phyloP scores from a whole-genome alignment of 1,140 invertebrate genomes.

The Cephus cinctus region DNA sequence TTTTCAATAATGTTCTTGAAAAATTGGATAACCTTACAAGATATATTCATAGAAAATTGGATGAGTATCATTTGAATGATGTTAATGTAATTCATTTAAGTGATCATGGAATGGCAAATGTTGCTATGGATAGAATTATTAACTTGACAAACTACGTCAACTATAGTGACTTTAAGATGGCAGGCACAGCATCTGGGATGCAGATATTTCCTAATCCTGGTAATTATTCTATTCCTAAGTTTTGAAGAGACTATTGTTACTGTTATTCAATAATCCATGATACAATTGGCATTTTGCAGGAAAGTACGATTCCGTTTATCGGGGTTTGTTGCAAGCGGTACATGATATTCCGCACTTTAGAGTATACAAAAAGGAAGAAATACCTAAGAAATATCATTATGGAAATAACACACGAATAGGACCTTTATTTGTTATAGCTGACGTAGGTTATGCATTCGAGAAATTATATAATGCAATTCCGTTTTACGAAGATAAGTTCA shows the following conservation, averaged over 20 bases:
- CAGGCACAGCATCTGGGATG: conserved; percentile 52
- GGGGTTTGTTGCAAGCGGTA: conserved; percentile 54
- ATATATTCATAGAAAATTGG: conserved; percentile 60
- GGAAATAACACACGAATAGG: conserved; percentile 61
- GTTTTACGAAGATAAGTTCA: conserved; percentile 52
- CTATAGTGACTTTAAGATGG: conserved; percentile 50
- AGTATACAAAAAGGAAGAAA: conserved; percentile 61
- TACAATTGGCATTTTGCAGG: conserved; percentile 36
- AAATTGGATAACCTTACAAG: conserved; percentile 60
- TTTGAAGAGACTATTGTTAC: conserved; percentile 10
- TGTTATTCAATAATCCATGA: conserved; percentile 11
- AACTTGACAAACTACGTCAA: conserved; percentile 61
- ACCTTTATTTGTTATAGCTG: conserved; percentile 60
- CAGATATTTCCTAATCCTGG: conserved; percentile 60
- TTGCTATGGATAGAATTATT: conserved; percentile 57
- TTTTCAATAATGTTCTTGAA: conserved; percentile 55
- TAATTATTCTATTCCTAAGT: conserved; percentile 27
- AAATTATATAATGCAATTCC: conserved; percentile 51
- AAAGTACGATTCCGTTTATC: conserved; percentile 55
- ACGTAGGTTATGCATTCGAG: conserved; percentile 61
- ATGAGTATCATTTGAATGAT: conserved; percentile 52
- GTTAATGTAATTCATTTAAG: conserved; percentile 71
- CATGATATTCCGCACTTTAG: conserved; percentile 50
- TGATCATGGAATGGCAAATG: conserved; percentile 72
- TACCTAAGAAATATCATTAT: conserved; percentile 62